These are phyloP conservation scores for Nebria ingens DNA, from an alignment of 1,140 invertebrate species.

Conservation along the genomic window DNA sequence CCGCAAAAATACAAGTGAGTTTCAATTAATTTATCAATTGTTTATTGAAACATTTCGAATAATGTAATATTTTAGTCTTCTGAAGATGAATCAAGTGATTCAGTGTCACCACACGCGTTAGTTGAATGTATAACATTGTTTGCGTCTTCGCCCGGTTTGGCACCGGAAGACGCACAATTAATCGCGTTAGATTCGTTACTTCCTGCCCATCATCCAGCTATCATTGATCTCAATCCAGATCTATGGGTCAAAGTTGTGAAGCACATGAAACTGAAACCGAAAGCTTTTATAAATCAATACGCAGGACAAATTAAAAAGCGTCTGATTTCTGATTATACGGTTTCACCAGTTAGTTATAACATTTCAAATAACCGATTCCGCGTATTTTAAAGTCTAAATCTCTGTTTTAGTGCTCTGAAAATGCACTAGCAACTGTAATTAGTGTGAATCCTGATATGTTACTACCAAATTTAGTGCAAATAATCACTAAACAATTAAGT, in stretches of 20 bases:
- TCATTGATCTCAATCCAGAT: constrained; percentile 39
- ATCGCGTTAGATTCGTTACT: constrained; percentile 51
- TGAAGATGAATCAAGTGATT: constrained; percentile 14
- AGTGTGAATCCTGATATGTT: constrained; percentile 52
- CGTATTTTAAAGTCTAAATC: constrained; percentile 6
- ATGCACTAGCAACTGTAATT: constrained; percentile 54
- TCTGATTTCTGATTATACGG: constrained; percentile 48
- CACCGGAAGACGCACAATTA: constrained; percentile 38
- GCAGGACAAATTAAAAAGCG: constrained; percentile 44
- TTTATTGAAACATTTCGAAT: background rate
- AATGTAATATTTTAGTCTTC: constrained; percentile 1
- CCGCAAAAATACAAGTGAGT: constrained; percentile 38
- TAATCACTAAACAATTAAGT: constrained; percentile 46
- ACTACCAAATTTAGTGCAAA: constrained; percentile 40
- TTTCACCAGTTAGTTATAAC: constrained; percentile 41
- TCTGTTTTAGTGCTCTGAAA: constrained; percentile 42
- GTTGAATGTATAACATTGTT: constrained; percentile 40
- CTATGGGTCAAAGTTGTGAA: constrained; percentile 53
- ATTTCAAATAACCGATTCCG: no score
- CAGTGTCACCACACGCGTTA: constrained; percentile 21
- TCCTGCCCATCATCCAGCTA: constrained; percentile 55
- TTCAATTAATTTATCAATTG: background rate
- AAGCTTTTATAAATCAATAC: constrained; percentile 43
- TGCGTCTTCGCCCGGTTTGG: constrained; percentile 39
- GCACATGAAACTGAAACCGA: constrained; percentile 43